These are phyloP conservation scores for Timema cristinae DNA, from an alignment of 2,888 invertebrate species.

Conservation along the genomic window DNA sequence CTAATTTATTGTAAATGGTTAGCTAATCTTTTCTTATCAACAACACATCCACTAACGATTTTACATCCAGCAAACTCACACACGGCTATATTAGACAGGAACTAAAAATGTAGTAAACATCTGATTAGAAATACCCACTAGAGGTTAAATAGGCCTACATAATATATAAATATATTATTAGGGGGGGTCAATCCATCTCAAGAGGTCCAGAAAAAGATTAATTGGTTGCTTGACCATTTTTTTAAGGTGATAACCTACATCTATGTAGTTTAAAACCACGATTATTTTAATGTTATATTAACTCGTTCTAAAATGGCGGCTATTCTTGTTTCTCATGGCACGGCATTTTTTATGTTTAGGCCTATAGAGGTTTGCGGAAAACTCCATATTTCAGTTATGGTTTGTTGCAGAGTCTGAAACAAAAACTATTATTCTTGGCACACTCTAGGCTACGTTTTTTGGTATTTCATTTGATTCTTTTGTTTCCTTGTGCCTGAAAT, in stretches of 20 bases:
- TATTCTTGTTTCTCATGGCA: neutral
- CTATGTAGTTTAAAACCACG: neutral
- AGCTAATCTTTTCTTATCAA: too few relatives aligned
- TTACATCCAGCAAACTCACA: too few relatives aligned
- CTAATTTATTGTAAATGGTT: too few relatives aligned
- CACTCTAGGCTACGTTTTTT: neutral
- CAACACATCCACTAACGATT: too few relatives aligned
- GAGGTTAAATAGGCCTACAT: too few relatives aligned
- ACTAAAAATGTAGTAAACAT: too few relatives aligned
- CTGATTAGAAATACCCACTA: too few relatives aligned
- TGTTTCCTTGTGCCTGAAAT: too few relatives aligned
- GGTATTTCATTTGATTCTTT: neutral
- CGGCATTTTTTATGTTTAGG: neutral
- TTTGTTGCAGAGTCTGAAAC: neutral
- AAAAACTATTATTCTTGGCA: neutral
- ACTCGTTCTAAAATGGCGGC: neutral
- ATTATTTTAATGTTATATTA: neutral
- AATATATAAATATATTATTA: too few relatives aligned
- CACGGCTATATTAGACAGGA: too few relatives aligned
- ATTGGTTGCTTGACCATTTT: neutral
- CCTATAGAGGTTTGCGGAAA: neutral
- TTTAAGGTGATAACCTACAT: neutral
- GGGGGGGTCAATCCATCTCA: slow-evolving; percentile 8
- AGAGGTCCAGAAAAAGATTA: neutral
- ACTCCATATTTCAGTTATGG: neutral